Evolutionary conservation across 2,113 vertebrate species (phyloP), one percentile per base, ranked within the genome.

Genomic region (Ptychochromis oligacanthus): DNA sequence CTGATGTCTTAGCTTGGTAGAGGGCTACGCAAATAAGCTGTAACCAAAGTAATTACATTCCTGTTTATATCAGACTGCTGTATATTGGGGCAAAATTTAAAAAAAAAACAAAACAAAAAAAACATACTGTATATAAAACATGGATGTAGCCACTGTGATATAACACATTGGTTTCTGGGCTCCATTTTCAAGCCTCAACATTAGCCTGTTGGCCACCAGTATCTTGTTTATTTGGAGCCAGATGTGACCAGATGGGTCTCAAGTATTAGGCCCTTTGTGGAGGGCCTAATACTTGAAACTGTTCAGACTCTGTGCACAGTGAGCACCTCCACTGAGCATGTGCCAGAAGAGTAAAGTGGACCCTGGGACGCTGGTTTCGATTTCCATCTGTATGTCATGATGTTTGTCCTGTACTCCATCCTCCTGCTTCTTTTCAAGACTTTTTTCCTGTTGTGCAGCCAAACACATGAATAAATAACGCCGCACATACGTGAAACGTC

Each of bases 321-420:
- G 31, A 72, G 24, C 17, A 52, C 46, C 26, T 52, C 49, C 67
- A 54, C 26, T 72, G 46, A 34, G 67, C 67, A 54, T 34, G 67
- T 72, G 46, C 46, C 67, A 72, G 67, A 72, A 72, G 49, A 72
- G 64, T 52, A 72, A 72, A 72, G 8, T 13, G 17, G 67, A 34
- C 7, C 17, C 46, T 31, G 46, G 17, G 67, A 34, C 7, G 26
- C 46, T 31, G 46, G 26, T 52, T 31, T 31, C 49, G 6, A 7
- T 52, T 17, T 17, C 49, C 17, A 18, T 7, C 65, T 72, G 43
- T 72, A 49, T 31, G 24, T 52, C 67, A 18, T 31, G 10, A 52
- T 72, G 65, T 72, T 52, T 72, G 65, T 72, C 65, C 65, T 5
- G 43, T 26, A 31, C 43, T 52, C 43, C 24, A 20, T 52, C 65